Evolutionary conservation across 2,113 vertebrate species (phyloP), one percentile per base, ranked within the genome.

Genomic region (Suncus etruscus): DNA sequence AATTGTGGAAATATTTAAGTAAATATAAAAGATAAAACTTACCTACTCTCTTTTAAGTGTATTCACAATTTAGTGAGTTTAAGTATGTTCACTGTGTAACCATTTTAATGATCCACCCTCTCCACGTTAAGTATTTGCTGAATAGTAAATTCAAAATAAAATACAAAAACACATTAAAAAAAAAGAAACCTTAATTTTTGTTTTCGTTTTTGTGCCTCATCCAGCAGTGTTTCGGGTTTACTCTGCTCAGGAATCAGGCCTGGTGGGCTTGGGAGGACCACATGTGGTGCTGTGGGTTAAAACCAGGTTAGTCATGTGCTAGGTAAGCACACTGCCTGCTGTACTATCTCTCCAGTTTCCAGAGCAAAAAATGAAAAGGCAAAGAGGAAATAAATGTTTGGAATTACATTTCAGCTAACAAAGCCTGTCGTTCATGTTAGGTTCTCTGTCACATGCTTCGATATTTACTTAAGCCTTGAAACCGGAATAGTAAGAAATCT

Each of bases 401-500:
- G 63, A 10, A 11, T 20, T 66, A 76, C 8, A 81, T 25, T 95
- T 89, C 86, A 94, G 91, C 94, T 93, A 95, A 94, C 83, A 94
- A 95, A 92, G 94, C 80, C 47, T 68, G 89, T 63, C n/a, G 91
- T 51, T 90, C 51, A 84, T 25, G 87, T 70, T 69, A 82, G 65
- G 2, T 65, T n/a, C 50, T 77, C 78, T 78, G 8, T 74, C 74
- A 89, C 45, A 70, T 6, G 81, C 72, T 86, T 83, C 61, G 54
- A 68, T 91, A 66, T 69, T 95, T 78, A 61, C 70, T 58, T 77
- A 78, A 58, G 77, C 79, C 91, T 45, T 93, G 91, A 93, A 31
- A 2, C 10, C 25, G 29, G 83, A 96, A 92, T n/a, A 88, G 10
- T 63, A 68, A 90, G 70, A 69, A 66, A 79, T 61, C 63, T 76